These are phyloP conservation scores for Drosophila merina DNA, from an alignment of 2,888 invertebrate species.

Conservation along the genomic window DNA sequence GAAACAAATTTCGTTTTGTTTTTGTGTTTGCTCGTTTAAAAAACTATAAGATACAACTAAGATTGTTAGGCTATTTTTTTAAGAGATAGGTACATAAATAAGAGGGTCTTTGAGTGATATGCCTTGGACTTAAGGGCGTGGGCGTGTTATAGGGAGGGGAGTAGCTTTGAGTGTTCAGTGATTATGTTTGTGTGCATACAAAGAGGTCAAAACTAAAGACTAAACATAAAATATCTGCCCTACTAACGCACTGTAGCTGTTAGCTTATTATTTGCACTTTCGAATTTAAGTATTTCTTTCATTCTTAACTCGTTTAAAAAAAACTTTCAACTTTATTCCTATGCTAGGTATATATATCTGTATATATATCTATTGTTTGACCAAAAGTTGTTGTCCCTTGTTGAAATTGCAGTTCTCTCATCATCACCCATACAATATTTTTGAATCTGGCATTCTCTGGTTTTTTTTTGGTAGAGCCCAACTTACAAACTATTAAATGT, in stretches of 20 bases:
- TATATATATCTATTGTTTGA: constrained; percentile 52
- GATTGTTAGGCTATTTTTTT: constrained; percentile 55
- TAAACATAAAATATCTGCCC: constrained; percentile 47
- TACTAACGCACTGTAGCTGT: constrained; percentile 20
- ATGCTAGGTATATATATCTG: constrained; percentile 8
- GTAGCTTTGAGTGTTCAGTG: constrained; percentile 25
- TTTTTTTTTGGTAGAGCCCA: constrained; percentile 52
- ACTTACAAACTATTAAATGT: constrained; percentile 60
- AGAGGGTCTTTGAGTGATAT: constrained; percentile 75
- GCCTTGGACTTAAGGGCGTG: constrained; percentile 51
- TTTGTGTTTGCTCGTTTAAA: constrained; percentile 7
- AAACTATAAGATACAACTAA: constrained; percentile 28
- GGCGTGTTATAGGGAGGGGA: constrained; percentile 22
- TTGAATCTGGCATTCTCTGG: constrained; percentile 23
- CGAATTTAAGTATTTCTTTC: constrained; percentile 28
- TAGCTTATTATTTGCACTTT: constrained; percentile 39
- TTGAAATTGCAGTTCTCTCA: constrained; percentile 70
- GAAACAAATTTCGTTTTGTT: constrained; percentile 49
- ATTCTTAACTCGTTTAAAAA: constrained; percentile 11
- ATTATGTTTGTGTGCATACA: constrained; percentile 27
- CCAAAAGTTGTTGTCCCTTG: constrained; percentile 70
- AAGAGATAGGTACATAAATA: constrained; percentile 68
- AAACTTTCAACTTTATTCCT: constrained; percentile 17
- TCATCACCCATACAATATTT: constrained; percentile 14
- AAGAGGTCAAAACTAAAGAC: constrained; percentile 32